These are phyloP conservation scores for Meloidogyne chitwoodi DNA, from an alignment of 1,140 invertebrate species.

Conservation along the genomic window DNA sequence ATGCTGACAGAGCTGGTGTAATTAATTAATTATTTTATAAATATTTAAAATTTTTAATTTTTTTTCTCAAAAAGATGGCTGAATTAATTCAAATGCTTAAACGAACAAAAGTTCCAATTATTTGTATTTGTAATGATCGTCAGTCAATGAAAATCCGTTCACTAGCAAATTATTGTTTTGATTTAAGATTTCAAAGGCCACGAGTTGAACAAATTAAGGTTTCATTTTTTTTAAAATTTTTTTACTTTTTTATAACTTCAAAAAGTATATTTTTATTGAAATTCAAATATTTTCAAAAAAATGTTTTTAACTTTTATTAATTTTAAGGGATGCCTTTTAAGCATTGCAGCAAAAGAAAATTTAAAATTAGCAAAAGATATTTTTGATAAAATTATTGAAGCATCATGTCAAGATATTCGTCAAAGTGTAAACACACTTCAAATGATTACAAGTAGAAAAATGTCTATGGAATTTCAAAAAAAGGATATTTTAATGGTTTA, in stretches of 20 bases:
- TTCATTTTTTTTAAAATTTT: not conserved
- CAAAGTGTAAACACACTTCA: slow-evolving; percentile 74
- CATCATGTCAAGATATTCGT: slow-evolving; percentile 85
- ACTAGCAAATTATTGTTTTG: slow-evolving; percentile 87
- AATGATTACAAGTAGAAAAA: slow-evolving; percentile 30
- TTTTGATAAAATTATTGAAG: slow-evolving; percentile 77
- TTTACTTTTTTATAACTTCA: too few species aligned
- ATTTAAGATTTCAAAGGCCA: slow-evolving; percentile 80
- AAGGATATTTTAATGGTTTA: slow-evolving; percentile 47
- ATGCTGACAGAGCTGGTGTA: slow-evolving; percentile 93
- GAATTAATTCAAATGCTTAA: slow-evolving; percentile 92
- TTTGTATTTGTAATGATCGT: slow-evolving; percentile 98
- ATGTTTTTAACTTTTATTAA: too few species aligned
- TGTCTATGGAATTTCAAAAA: slow-evolving; percentile 22
- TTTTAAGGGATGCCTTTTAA: slow-evolving; percentile 73
- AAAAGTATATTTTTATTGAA: too few species aligned
- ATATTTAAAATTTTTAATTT: not conserved
- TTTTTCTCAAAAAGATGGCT: slow-evolving; percentile 56
- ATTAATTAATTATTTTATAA: slow-evolving; percentile 63
- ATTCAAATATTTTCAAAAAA: too few species aligned
- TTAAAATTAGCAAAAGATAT: slow-evolving; percentile 75
- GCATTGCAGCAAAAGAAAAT: slow-evolving; percentile 84
- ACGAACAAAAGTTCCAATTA: slow-evolving; percentile 79
- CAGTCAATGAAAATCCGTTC: slow-evolving; percentile 88
- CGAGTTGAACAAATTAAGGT: slow-evolving; percentile 83